phyloP scores from a whole-genome alignment of 1,140 invertebrate genomes.

The Luehdorfia chinensis region DNA sequence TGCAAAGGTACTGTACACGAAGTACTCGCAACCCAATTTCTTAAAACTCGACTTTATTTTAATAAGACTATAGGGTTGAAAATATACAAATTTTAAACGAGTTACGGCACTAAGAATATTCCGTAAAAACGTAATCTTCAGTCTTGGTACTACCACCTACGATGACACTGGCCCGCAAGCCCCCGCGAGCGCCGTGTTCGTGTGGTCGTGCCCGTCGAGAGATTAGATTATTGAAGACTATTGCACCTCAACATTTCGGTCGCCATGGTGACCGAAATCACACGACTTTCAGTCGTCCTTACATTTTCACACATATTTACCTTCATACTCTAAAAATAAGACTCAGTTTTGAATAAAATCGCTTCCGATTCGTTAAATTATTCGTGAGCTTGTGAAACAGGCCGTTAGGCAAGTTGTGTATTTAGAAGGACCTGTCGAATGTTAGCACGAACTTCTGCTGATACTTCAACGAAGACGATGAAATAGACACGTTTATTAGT shows the following conservation, averaged over 20 bases:
- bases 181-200: slow-evolving; percentile 50
- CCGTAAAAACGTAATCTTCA: no score
- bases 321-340: slow-evolving; percentile 20
- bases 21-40: no score
- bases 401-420: slow-evolving; percentile 16
- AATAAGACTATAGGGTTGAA: no score
- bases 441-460: slow-evolving; percentile 30
- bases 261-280: slow-evolving; percentile 43
- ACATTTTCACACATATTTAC: slow-evolving; percentile 28
- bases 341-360: neutral
- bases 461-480: slow-evolving; percentile 15
- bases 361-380: neutral
- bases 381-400: slow-evolving; percentile 38
- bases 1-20: no score
- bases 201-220: slow-evolving; percentile 59
- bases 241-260: slow-evolving; percentile 51
- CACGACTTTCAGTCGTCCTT: slow-evolving; percentile 27
- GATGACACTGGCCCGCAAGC: slow-evolving; percentile 32
- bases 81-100: no score
- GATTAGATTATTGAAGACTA: slow-evolving; percentile 60
- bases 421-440: slow-evolving; percentile 34
- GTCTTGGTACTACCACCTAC: no score
- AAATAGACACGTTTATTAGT: slow-evolving; percentile 21
- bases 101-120: no score
- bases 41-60: no score